Base-by-base conservation (phyloP, 2,113 vertebrate species). In the Origma solitaria region DNA sequence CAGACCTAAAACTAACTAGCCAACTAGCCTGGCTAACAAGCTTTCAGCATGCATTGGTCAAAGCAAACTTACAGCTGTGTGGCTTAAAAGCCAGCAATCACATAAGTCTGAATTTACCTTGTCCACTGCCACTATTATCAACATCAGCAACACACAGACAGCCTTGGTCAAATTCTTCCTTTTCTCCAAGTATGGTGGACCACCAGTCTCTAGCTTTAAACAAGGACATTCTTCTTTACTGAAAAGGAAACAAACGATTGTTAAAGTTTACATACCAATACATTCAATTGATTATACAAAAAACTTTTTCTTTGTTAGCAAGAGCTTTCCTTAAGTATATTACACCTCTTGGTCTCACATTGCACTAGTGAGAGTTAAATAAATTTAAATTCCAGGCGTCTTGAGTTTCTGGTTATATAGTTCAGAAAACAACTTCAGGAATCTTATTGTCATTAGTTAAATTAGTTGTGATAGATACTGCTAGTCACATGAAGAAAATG, bases 201-300 rank as follows among this genome's bases (percentile, higher is more conserved):
- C 99, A 99, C 99, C 99, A 99, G 60, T 99, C 99, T 71, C 99
- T 98, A 20, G 99, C 99, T 98, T 99, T 99, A 98, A 99, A 99
- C 91, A 99, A 97, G 22, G 99, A 99, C 99, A 99, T 99, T 92
- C 88, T 97, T 90, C 92, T 92, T 97, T 96, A 98, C 93, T 94
- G 93, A 81, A 97, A 97, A 80, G 42, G 57, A 95, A 95, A 35
- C 22, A 62, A 53, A 72, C 3, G 5, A 37, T 7, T n/a, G 11
- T 76, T 56, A 40, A 84, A 73, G 54, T 10, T 4, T n/a, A n/a
- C 49, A n/a, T 60, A 61, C 13, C 17, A 70, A 60, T 13, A 62
- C 5, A 83, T 1, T 19, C 6, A 70, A 81, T 4, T 49, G 16
- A 45, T 77, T 24, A 62, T 14, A 88, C 2, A 80, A 79, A 64